These are phyloP conservation scores for Lithodes maja DNA, from an alignment of 2,888 invertebrate genomes.

Conservation along the genomic window DNA sequence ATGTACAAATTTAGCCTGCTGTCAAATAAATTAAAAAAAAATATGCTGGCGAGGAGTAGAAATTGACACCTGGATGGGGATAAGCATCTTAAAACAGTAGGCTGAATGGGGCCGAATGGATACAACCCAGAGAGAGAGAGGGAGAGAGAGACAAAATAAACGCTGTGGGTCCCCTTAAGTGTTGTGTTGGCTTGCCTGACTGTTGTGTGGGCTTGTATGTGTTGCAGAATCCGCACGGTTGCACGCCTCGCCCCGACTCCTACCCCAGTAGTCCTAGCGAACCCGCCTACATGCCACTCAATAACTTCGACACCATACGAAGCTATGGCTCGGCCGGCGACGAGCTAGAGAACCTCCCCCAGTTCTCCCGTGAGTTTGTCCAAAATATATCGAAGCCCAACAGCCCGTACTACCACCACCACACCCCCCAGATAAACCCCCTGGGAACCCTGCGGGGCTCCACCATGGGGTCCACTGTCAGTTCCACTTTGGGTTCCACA, in stretches of 20 bases:
- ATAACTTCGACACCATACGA: constrained; percentile 91
- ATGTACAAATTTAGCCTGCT: too few relatives aligned
- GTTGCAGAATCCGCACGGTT: constrained; percentile 73
- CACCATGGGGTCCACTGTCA: constrained; percentile 41
- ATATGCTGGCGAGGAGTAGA: neutral
- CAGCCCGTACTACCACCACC: constrained; percentile 70
- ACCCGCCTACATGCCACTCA: constrained; percentile 79
- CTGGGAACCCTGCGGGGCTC: constrained; percentile 53
- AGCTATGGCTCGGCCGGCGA: constrained; percentile 97
- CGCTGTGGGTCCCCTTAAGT: constrained; percentile 39
- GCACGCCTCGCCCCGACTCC: constrained; percentile 83
- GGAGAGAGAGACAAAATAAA: too few relatives aligned
- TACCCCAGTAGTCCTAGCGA: constrained; percentile 83
- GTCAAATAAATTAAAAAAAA: neutral
- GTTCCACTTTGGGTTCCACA: constrained; percentile 47
- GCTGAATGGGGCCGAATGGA: too few relatives aligned
- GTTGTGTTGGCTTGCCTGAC: constrained; percentile 62
- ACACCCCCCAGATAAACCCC: constrained; percentile 61
- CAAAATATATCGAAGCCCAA: constrained; percentile 74
- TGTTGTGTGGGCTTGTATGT: constrained; percentile 76
- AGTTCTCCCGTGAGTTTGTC: constrained; percentile 73
- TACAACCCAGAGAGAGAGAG: too few relatives aligned
- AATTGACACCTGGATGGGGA: too few relatives aligned
- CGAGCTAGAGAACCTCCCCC: constrained; percentile 83
- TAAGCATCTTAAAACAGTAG: too few relatives aligned